phyloP scores from a whole-genome alignment of 2,113 vertebrate species.

The Cariama cristata region DNA sequence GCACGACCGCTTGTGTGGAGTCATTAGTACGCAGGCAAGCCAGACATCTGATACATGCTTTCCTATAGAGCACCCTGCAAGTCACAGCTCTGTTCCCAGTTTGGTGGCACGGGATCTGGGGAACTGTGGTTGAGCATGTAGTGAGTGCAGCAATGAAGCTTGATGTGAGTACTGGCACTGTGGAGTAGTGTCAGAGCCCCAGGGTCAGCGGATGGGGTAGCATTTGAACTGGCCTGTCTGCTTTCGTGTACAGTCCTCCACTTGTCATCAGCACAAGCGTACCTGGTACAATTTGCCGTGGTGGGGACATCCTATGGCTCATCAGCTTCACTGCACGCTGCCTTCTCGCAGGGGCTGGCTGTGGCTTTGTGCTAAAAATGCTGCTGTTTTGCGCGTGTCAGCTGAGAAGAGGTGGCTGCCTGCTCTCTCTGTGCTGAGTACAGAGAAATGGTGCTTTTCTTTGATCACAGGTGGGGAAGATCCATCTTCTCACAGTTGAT shows the following conservation, averaged over 20 bases:
- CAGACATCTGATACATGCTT: neutral
- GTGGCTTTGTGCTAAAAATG: neutral
- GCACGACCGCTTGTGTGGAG: neutral
- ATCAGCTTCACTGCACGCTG: neutral
- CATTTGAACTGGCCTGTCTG: accelerated
- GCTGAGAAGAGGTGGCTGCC: slow-evolving; percentile 7
- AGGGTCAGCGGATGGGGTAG: neutral
- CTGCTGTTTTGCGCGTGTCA: neutral
- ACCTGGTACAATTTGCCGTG: neutral
- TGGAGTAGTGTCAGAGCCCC: neutral
- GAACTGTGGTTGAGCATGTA: neutral
- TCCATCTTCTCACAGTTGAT: neutral
- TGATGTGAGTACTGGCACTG: accelerated
- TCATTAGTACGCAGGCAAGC: neutral
- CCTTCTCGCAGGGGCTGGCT: neutral
- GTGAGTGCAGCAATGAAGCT: neutral
- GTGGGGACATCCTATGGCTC: slow-evolving; percentile 60
- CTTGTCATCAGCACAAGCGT: neutral
- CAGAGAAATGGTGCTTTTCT: neutral
- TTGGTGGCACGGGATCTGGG: neutral
- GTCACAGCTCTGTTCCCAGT: neutral
- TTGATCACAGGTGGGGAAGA: neutral
- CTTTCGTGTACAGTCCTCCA: neutral
- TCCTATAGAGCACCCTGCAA: neutral
- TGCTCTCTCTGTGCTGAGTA: neutral